Evolutionary conservation across 2,113 vertebrate species (phyloP), one percentile per base, ranked within the genome.

Genomic region (Psettodes erumei): DNA sequence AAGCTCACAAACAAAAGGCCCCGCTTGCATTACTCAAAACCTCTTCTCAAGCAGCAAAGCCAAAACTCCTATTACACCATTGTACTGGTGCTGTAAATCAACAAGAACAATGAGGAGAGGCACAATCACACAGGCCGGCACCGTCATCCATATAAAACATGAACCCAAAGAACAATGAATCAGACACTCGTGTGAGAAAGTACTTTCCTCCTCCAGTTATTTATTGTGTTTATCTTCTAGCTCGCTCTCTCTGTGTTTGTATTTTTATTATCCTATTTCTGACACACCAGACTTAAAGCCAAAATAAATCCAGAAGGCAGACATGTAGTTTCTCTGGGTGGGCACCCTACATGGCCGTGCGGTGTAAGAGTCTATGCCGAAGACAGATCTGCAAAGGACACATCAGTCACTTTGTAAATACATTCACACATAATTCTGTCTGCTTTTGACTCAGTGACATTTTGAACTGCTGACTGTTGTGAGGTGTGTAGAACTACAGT

Each of bases 1-100:
- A 91, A 87, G 86, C 81, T 66, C 63, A 74, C 89, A 93, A 92
- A 94, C 94, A 94, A 93, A 91, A 91, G 86, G 86, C 68, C 75
- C 80, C 3, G 66, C 89, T 90, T 79, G 89, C 88, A 87, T 91
- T 89, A 87, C 86, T 91, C 88, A 89, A 89, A 87, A 86, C 76
- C 82, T 86, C 87, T 86, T 90, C 88, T 83, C 72, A 68, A 82
- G 85, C 85, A 82, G 80, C 86, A 81, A 89, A 92, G 88, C 90
- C 83, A 84, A 88, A n/a, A 91, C 88, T 86, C 86, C 82, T 87
- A 91, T 93, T 91, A 89, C 80, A 62, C 82, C 89, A 91, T 92
- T 93, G 90, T 92, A 43, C 38, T 8, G 60, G 19, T 53, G 85
- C 86, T 93, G 92, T 92, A 92, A 93, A 93, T 93, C 92, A 93